phyloP scores from a whole-genome alignment of 2,113 vertebrate species.

The Poecilia latipinna region DNA sequence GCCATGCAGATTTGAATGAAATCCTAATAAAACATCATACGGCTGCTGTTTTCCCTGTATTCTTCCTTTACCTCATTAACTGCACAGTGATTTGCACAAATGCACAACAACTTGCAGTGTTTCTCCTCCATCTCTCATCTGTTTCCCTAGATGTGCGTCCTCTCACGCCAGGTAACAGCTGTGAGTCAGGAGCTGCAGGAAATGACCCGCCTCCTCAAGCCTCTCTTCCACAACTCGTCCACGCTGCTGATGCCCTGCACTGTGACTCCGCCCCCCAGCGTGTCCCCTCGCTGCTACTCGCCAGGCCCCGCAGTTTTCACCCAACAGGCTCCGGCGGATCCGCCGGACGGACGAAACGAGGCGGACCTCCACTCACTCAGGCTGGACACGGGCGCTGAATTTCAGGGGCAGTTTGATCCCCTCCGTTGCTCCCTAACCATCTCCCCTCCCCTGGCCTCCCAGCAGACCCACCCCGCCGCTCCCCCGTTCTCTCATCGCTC shows the following conservation, averaged over 20 bases:
- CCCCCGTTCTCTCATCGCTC: conserved; percentile 45
- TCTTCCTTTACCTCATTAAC: too few species aligned
- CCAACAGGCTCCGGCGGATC: conserved; percentile 34
- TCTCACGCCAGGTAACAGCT: conserved; percentile 80
- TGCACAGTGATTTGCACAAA: not conserved
- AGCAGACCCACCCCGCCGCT: conserved; percentile 8
- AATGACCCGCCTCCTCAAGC: conserved; percentile 80
- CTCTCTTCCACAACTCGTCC: conserved; percentile 73
- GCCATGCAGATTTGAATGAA: too few species aligned
- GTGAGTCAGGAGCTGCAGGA: conserved; percentile 84
- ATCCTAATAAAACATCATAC: too few species aligned
- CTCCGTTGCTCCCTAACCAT: conserved; percentile 25
- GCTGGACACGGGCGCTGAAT: not conserved
- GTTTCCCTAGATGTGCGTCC: conserved; percentile 75
- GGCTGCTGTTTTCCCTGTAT: too few species aligned
- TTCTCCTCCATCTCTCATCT: not conserved
- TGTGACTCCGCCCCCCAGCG: conserved; percentile 67
- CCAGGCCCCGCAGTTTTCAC: conserved; percentile 35
- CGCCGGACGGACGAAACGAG: conserved; percentile 12
- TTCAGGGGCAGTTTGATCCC: conserved; percentile 24
- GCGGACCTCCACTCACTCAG: not conserved
- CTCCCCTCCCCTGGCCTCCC: conserved; percentile 24
- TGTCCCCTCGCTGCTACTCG: conserved; percentile 56
- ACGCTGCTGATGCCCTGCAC: conserved; percentile 46
- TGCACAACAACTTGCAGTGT: not conserved